Conservation (phyloP, 2,888 invertebrate genomes). For the Amphipoea lucens region DNA sequence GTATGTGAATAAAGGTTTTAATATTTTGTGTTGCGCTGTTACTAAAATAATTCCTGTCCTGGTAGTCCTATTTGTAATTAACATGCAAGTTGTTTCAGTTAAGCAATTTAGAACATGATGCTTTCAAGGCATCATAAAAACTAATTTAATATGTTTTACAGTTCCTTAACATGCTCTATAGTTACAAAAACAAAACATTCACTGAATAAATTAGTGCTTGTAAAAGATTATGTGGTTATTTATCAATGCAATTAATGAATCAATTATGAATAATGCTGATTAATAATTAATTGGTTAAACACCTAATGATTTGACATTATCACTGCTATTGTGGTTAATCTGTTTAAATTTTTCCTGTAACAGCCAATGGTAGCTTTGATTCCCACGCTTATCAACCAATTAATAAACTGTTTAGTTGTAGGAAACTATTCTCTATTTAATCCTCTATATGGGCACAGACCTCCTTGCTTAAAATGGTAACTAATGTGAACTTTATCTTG, state of each 20-base stretch:
- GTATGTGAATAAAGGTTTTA: background rate
- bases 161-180: slow-evolving; percentile 12
- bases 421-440: slow-evolving; percentile 2
- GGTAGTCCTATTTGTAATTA: slow-evolving; percentile 20
- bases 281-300: slow-evolving; percentile 29
- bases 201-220: slow-evolving; percentile 9
- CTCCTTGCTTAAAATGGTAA: background rate
- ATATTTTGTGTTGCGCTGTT: background rate
- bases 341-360: slow-evolving; percentile 12
- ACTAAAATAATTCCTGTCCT: slow-evolving; percentile 5
- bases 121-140: slow-evolving; percentile 15
- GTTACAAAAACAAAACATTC: background rate
- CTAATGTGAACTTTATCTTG: background rate
- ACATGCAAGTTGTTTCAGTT: slow-evolving; percentile 21
- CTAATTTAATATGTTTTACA: slow-evolving; percentile 17
- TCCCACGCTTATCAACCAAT: slow-evolving; percentile 6
- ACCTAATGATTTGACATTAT: background rate
- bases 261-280: background rate
- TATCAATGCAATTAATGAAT: slow-evolving; percentile 15
- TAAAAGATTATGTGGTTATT: slow-evolving; percentile 3
- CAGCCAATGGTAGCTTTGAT: background rate
- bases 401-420: background rate
- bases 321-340: background rate
- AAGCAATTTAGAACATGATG: slow-evolving; percentile 37
- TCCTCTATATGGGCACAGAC: background rate